Conservation (phyloP, 2,888 invertebrate genomes). For the Sinopyrophorus schimmeli region DNA sequence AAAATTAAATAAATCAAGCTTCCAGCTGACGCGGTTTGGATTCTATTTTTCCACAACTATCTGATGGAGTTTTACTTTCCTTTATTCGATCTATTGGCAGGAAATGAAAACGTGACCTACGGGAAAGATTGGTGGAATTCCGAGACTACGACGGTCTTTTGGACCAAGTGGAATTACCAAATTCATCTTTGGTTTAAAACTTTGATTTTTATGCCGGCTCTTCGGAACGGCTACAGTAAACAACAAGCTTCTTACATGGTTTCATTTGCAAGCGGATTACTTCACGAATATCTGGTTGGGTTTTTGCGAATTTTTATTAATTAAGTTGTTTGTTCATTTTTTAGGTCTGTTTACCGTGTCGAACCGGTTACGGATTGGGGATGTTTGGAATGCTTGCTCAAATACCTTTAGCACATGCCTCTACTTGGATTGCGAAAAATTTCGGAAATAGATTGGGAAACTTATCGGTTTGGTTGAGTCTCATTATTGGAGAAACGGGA, state of each 20-base stretch:
- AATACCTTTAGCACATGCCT: slow-evolving; percentile 5
- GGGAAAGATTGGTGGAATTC: slow-evolving; percentile 22
- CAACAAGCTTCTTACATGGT: background rate
- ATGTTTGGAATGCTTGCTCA: slow-evolving; percentile 11
- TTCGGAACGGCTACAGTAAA: slow-evolving; percentile 11
- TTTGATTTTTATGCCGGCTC: slow-evolving; percentile 7
- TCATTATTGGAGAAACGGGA: slow-evolving; percentile 5
- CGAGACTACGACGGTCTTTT: slow-evolving; percentile 5
- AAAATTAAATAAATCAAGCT: too few relatives aligned
- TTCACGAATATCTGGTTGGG: slow-evolving; percentile 23
- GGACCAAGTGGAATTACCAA: slow-evolving; percentile 21
- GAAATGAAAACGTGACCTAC: background rate
- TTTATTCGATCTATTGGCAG: background rate
- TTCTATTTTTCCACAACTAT: slow-evolving; percentile 8
- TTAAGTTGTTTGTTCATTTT: too few relatives aligned
- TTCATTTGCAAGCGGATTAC: slow-evolving; percentile 8
- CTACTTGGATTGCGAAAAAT: background rate
- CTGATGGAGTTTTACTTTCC: slow-evolving; percentile 4
- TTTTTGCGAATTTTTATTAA: slow-evolving; percentile 2
- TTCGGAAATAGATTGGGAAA: slow-evolving; percentile 11
- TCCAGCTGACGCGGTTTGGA: too few relatives aligned
- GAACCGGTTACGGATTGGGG: slow-evolving; percentile 13
- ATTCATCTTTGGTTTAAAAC: slow-evolving; percentile 9
- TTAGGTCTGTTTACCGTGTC: slow-evolving; percentile 10
- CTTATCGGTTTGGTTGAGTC: slow-evolving; percentile 5